A percentile compares a stretch with the other conserved stretches of the same genome.
These are phyloP conservation scores for Capromys pilorides DNA, from an alignment of 2,797 vertebrate genomes.

Conservation along the genomic window DNA sequence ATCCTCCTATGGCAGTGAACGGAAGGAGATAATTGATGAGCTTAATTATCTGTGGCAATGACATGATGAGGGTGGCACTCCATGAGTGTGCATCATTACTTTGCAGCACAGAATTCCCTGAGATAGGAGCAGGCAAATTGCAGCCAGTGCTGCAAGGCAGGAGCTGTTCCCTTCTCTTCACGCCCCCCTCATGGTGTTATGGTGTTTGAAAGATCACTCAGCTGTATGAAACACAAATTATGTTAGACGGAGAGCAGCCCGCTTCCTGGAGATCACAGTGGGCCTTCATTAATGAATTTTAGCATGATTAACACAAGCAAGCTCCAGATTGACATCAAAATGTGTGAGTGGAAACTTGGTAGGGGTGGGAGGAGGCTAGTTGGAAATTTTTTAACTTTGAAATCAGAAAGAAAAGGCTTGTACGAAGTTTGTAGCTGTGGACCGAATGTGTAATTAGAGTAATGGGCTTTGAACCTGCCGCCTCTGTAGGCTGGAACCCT, in stretches of 20 bases:
- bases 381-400: slow-evolving; percentile 49
- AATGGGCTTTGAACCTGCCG: not conserved
- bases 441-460: not conserved
- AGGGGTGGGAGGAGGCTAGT: not conserved
- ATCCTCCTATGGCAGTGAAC: slow-evolving; percentile 39
- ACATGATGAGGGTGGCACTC: slow-evolving; percentile 44
- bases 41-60: slow-evolving; percentile 81
- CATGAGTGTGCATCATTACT: not conserved
- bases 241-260: slow-evolving; percentile 71
- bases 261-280: slow-evolving; percentile 74
- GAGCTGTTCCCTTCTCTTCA: slow-evolving; percentile 44
- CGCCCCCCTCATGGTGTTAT: not conserved
- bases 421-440: not conserved
- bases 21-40: slow-evolving; percentile 69
- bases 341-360: not conserved
- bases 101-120: not conserved
- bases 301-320: slow-evolving; percentile 67
- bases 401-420: not conserved
- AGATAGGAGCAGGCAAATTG: not conserved
- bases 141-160: not conserved
- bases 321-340: slow-evolving; percentile 66
- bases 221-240: slow-evolving; percentile 75
- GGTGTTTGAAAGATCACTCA: slow-evolving; percentile 58
- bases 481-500: not conserved
- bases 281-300: slow-evolving; percentile 75